Evolutionary conservation across 2,113 vertebrate genomes (phyloP), one percentile per base, ranked within the genome.

Genomic region (Percina caprodes): DNA sequence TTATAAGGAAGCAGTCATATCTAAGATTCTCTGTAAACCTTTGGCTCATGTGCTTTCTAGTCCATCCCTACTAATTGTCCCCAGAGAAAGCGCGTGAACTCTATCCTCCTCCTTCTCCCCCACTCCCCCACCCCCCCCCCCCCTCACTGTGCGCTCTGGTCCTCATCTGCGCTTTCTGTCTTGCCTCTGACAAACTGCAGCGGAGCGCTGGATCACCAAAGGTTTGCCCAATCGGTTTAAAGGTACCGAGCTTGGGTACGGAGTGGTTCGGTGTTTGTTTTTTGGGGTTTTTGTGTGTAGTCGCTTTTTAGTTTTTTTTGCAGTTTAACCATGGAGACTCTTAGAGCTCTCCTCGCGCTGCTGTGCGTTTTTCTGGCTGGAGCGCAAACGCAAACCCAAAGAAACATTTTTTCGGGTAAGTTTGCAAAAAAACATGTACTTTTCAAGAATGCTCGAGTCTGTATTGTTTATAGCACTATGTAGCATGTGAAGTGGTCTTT

Each of bases 91-190:
- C 89, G 77, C 79, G 61, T 74, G 79, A 84, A 90, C 83, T 67
- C 77, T 19, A 66, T 66, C 62, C 42, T 79, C 84, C 58, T 54
- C 69, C 46, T 55, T 8, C 51, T 65, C 18, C 35, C 70, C 67
- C n/a, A n/a, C n/a, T n/a, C 69, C 45, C 58, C 71, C 79, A 45
- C 46, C 58, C 10, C n/a, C 82, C 39, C 77, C 55, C 69, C 45
- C 58, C 68, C 72, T 79, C 63, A 0, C 63, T 68, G 81, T 80
- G 82, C 87, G 84, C 81, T 86, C 78, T 73, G 83, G 80, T 89
- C 83, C 88, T 91, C 83, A 77, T 90, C 80, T 87, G 86, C 88
- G 92, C 91, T 89, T 82, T 83, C 91, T 74, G 18, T 86, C 68
- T 90, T 77, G 59, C 74, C 74, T 84, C 62, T 82, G 88, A 89